Conservation (phyloP, 2,888 invertebrate species). For the Lepidochitona cinerea region DNA sequence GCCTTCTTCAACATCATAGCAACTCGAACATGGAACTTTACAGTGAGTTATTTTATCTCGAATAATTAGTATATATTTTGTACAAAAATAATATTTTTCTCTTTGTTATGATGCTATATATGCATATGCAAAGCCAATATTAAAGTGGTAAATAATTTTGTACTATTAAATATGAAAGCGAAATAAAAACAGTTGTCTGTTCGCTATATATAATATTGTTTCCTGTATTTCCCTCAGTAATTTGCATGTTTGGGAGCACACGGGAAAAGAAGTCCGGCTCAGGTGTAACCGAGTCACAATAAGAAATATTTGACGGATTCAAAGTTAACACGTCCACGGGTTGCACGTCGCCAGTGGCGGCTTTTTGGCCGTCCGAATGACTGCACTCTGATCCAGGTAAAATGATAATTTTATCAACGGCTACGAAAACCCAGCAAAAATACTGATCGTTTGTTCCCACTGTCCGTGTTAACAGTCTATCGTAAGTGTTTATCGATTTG, state of each 20-base stretch:
- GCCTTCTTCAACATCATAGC: too few relatives aligned
- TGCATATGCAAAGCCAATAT: too few relatives aligned
- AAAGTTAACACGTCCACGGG: not conserved
- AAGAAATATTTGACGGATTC: not conserved
- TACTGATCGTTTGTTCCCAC: not conserved
- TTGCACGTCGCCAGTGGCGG: not conserved
- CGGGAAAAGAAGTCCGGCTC: not conserved
- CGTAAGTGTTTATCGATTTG: not conserved
- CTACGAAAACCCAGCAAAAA: slow-evolving; percentile 6
- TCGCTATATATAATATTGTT: too few relatives aligned
- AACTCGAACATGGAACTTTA: too few relatives aligned
- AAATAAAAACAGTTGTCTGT: too few relatives aligned
- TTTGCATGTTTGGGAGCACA: not conserved
- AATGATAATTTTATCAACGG: not conserved
- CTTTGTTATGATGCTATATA: too few relatives aligned
- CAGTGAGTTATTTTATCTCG: too few relatives aligned
- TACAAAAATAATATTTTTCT: too few relatives aligned
- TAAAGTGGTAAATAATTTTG: too few relatives aligned
- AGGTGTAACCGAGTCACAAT: not conserved
- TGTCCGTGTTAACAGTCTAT: not conserved
- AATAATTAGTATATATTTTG: too few relatives aligned
- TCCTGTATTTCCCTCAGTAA: too few relatives aligned
- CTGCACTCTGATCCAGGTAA: slow-evolving; percentile 1
- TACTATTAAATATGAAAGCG: too few relatives aligned
- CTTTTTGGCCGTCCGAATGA: not conserved